phyloP scores from a whole-genome alignment of 2,888 invertebrate genomes.

The Suillia variegata region DNA sequence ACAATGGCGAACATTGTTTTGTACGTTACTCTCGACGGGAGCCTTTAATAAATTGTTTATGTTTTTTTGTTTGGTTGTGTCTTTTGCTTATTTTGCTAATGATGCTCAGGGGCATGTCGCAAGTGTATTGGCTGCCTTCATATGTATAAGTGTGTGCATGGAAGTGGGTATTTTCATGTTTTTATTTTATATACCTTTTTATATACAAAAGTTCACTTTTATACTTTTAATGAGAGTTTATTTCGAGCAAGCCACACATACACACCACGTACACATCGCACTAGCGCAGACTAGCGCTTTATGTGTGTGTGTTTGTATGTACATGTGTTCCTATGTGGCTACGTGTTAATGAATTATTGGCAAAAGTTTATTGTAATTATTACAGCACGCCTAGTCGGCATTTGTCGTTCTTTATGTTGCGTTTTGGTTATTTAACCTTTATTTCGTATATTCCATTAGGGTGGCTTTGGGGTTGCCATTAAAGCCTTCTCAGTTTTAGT shows the following conservation, averaged over 20 bases:
- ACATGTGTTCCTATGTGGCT: not conserved
- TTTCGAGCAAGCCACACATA: not conserved
- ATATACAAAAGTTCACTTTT: conserved; percentile 9
- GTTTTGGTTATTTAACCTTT: not conserved
- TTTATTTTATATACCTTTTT: not conserved
- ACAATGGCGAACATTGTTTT: too few species aligned
- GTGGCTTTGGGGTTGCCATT: too few species aligned
- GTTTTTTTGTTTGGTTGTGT: not conserved
- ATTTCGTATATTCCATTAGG: not conserved
- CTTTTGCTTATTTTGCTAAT: conserved; percentile 14
- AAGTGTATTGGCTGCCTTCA: conserved; percentile 10
- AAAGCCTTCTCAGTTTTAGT: not conserved
- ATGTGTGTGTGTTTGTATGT: not conserved
- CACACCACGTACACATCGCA: not conserved
- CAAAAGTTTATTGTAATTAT: conserved; percentile 12
- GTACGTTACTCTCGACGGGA: too few species aligned
- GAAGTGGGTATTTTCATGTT: not conserved
- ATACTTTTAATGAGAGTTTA: conserved; percentile 7
- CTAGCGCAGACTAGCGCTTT: not conserved
- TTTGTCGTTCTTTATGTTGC: conserved; percentile 6
- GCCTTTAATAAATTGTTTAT: conserved; percentile 1
- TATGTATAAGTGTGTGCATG: not conserved
- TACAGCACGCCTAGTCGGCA: not conserved
- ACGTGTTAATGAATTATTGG: conserved; percentile 10
- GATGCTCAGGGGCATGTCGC: conserved; percentile 21